Percentiles rank a stretch among this genome's conserved stretches.
Conservation (phyloP, 2,797 vertebrate species). For the Cephalopachus bancanus region DNA sequence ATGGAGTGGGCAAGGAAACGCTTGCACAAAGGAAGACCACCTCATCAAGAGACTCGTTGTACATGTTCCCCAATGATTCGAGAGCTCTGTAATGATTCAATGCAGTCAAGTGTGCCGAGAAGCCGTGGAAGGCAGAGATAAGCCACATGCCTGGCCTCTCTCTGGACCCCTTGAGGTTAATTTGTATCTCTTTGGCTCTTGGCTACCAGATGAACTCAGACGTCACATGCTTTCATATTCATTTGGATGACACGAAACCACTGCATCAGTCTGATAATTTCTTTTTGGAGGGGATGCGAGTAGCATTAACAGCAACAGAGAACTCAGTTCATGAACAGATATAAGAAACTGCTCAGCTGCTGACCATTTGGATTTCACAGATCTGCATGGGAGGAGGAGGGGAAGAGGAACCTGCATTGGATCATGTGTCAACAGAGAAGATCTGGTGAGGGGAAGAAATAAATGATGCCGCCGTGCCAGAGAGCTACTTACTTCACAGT, state of each 20-base stretch:
- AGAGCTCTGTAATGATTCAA: background rate
- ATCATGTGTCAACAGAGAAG: background rate
- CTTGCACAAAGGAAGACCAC: background rate
- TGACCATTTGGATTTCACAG: background rate
- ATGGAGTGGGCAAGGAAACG: background rate
- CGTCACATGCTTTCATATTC: background rate
- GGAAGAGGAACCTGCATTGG: background rate
- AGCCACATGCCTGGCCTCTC: background rate
- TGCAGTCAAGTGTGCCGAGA: background rate
- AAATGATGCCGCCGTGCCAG: background rate
- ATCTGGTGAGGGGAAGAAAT: background rate
- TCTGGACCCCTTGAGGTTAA: background rate
- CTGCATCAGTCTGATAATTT: background rate
- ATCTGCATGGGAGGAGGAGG: background rate
- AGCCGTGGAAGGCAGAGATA: background rate
- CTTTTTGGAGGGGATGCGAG: background rate
- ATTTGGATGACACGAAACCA: background rate
- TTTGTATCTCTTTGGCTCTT: conserved; percentile 6
- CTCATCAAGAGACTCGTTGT: accelerated
- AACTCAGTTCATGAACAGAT: background rate
- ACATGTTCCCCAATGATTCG: background rate
- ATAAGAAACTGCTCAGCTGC: background rate
- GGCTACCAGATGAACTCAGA: conserved; percentile 20
- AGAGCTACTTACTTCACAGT: background rate
- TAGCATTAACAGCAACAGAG: background rate